A percentile compares a stretch with the other conserved stretches of the same genome.
phyloP scores from a whole-genome alignment of 2,797 vertebrate genomes.

The Argyrosomus regius region DNA sequence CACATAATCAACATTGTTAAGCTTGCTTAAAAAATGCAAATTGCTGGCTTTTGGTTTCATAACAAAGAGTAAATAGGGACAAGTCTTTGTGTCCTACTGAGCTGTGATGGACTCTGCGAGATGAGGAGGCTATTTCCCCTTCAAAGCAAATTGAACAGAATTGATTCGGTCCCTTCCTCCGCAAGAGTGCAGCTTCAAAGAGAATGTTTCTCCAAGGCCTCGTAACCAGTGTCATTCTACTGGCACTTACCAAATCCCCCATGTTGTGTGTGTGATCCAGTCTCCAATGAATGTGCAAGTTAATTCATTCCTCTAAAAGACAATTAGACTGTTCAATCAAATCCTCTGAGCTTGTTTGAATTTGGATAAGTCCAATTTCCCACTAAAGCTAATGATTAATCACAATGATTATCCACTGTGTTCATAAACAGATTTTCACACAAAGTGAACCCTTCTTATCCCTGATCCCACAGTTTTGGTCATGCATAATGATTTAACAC shows the following conservation, averaged over 20 bases:
- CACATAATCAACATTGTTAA: constrained; percentile 58
- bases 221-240: constrained; percentile 42
- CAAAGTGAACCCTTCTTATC: background rate
- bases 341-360: constrained; percentile 56
- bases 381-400: constrained; percentile 60
- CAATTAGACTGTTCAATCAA: constrained; percentile 71
- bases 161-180: constrained; percentile 58
- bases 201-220: constrained; percentile 51
- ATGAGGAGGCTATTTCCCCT: constrained; percentile 66
- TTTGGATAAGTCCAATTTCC: constrained; percentile 55
- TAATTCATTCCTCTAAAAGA: constrained; percentile 69
- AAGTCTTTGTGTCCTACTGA: constrained; percentile 54
- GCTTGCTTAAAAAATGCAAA: constrained; percentile 61
- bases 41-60: constrained; percentile 51
- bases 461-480: constrained; percentile 12
- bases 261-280: constrained; percentile 52
- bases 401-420: constrained; percentile 34
- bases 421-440: background rate
- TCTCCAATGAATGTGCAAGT: constrained; percentile 40
- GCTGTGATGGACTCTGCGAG: constrained; percentile 62
- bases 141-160: constrained; percentile 73
- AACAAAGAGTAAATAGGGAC: constrained; percentile 67
- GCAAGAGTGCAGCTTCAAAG: constrained; percentile 68
- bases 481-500: constrained; percentile 4
- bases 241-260: constrained; percentile 46